Conservation (phyloP, 2,797 vertebrate species). For the Argya squamiceps region DNA sequence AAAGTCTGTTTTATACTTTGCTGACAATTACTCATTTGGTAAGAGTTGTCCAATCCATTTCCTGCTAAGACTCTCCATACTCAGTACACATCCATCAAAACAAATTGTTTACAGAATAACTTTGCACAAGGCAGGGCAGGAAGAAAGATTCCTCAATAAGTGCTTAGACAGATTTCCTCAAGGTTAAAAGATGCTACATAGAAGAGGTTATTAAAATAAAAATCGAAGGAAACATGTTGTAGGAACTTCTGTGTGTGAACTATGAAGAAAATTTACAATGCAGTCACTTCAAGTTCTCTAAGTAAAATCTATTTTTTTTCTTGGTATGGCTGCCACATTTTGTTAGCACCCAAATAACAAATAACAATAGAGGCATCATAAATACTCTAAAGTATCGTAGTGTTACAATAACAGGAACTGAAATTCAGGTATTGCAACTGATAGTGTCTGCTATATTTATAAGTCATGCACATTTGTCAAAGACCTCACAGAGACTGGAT, state of each 20-base stretch:
- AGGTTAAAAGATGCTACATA: not conserved
- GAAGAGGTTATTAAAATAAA: not conserved
- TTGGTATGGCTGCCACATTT: not conserved
- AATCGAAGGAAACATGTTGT: fast-evolving
- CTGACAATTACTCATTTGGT: not conserved
- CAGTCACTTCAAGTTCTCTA: not conserved
- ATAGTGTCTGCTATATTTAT: not conserved
- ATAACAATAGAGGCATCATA: not conserved
- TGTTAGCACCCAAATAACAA: not conserved
- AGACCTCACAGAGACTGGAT: not conserved
- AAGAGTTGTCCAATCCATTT: not conserved
- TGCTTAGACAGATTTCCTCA: not conserved
- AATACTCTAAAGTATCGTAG: not conserved
- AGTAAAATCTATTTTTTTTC: not conserved
- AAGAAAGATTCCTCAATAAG: not conserved
- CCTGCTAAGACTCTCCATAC: not conserved
- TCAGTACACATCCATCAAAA: not conserved
- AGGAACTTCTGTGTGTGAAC: not conserved
- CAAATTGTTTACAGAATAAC: not conserved
- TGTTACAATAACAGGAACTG: not conserved
- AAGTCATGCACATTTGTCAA: not conserved
- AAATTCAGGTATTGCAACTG: not conserved
- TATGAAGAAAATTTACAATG: not conserved
- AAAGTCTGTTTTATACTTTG: not conserved
- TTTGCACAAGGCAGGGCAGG: not conserved